Evolutionary conservation across 2,888 invertebrate species (phyloP).

Genomic region (Mycalesis mineus): DNA sequence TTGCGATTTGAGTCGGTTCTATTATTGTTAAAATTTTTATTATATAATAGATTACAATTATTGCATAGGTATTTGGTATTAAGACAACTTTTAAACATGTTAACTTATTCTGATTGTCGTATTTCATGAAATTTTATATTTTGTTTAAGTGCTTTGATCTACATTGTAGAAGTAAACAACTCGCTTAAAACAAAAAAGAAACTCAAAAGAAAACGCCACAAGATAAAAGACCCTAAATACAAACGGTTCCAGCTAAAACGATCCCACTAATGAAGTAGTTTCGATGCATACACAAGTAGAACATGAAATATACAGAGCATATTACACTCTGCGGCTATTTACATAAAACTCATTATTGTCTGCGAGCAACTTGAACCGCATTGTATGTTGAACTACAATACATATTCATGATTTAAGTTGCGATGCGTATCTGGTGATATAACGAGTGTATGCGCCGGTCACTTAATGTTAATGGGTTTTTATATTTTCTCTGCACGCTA

Average conservation of each 20-base stretch:
- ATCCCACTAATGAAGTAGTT: constrained; percentile 15
- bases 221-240: neutral
- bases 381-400: constrained; percentile 11
- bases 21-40: too few species aligned
- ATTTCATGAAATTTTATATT: too few species aligned
- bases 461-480: neutral
- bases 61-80: too few species aligned
- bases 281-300: constrained; percentile 6
- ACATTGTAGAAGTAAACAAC: too few species aligned
- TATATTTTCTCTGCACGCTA: neutral
- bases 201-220: neutral
- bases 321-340: neutral
- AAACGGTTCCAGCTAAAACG: constrained; percentile 11
- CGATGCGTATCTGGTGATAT: neutral
- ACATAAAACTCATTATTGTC: constrained; percentile 13
- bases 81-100: too few species aligned
- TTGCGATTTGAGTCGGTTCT: too few species aligned
- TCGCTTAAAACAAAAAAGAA: too few species aligned
- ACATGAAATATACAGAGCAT: constrained; percentile 4
- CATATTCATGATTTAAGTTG: constrained; percentile 9
- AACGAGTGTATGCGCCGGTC: neutral
- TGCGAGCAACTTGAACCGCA: neutral
- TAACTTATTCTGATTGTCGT: too few species aligned
- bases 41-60: too few species aligned
- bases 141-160: too few species aligned